These are phyloP conservation scores for Apogon hyalosoma DNA, from an alignment of 2,797 vertebrate genomes.

Conservation along the genomic window DNA sequence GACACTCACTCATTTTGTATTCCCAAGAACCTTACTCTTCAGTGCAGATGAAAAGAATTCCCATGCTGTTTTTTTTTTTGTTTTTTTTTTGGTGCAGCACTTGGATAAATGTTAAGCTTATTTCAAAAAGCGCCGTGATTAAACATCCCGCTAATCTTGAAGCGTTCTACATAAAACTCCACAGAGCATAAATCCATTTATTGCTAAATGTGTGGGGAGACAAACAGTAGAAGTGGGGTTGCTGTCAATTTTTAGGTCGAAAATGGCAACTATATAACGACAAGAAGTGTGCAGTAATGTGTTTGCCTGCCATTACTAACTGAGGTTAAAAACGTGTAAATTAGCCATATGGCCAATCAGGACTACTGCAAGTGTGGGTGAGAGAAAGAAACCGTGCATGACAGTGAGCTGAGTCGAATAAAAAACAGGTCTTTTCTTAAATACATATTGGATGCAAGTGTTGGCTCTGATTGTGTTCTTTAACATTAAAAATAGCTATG, in stretches of 20 bases:
- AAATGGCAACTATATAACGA: constrained; percentile 43
- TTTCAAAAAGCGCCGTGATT: constrained; percentile 75
- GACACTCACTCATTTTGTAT: constrained; percentile 58
- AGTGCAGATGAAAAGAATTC: constrained; percentile 47
- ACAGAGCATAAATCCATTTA: constrained; percentile 63
- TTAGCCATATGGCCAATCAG: constrained; percentile 26
- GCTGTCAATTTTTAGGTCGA: constrained; percentile 37
- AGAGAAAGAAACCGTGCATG: neutral
- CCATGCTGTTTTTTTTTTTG: constrained; percentile 24
- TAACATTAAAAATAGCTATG: constrained; percentile 1
- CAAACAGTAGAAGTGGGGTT: constrained; percentile 31
- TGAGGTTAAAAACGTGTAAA: constrained; percentile 51
- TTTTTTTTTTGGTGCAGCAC: constrained; percentile 32
- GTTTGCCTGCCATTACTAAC: constrained; percentile 13
- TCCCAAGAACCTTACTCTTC: constrained; percentile 45
- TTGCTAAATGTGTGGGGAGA: constrained; percentile 39
- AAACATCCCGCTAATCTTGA: constrained; percentile 73
- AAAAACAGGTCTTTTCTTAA: constrained; percentile 4
- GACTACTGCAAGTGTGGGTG: constrained; percentile 21
- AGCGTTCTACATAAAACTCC: constrained; percentile 60
- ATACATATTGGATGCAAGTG: constrained; percentile 15
- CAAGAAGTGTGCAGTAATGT: neutral
- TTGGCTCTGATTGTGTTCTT: neutral
- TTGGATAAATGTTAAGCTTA: constrained; percentile 69
- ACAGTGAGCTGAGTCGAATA: neutral